Conservation (phyloP, 30 jellyfish, hydroid and myxozoan genomes). For the Cassiopea xamachana region DNA sequence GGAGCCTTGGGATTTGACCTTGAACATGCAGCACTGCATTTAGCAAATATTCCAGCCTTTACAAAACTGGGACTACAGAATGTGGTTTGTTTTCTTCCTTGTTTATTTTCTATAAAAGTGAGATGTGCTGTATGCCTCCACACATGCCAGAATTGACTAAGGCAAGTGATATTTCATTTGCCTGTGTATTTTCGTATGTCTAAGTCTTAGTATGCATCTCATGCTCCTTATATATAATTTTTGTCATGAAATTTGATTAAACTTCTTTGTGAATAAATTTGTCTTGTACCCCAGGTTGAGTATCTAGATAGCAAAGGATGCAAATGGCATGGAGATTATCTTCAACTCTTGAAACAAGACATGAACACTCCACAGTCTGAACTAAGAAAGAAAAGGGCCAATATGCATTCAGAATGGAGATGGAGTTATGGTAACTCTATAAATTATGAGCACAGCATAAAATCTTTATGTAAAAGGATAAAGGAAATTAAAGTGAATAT, state of each 20-base stretch:
- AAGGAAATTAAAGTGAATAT: background rate
- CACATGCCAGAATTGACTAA: too few relatives aligned
- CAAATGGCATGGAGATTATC: constrained; percentile 50
- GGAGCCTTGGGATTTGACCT: constrained; percentile 19
- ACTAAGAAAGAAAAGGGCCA: background rate
- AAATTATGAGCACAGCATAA: background rate
- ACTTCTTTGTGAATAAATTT: too few relatives aligned
- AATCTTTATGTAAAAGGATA: background rate
- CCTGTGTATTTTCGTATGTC: too few relatives aligned
- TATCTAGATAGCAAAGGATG: background rate
- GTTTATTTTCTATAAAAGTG: background rate
- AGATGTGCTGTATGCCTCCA: too few relatives aligned
- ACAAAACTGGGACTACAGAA: constrained; percentile 27
- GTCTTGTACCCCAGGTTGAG: background rate
- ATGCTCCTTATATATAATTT: too few relatives aligned
- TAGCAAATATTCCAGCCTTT: constrained; percentile 14
- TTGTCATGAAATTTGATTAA: too few relatives aligned
- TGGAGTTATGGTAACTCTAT: constrained; percentile 13
- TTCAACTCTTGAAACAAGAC: constrained; percentile 8
- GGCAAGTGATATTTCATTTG: too few relatives aligned
- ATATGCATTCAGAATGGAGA: background rate
- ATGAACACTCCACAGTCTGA: background rate
- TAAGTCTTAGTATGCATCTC: too few relatives aligned
- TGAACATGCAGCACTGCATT: background rate
- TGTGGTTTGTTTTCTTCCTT: constrained; percentile 23